Evolutionary conservation across 2,797 vertebrate species (phyloP), one percentile per base, ranked within the genome.

Genomic region (Alcedo quadribrachys): DNA sequence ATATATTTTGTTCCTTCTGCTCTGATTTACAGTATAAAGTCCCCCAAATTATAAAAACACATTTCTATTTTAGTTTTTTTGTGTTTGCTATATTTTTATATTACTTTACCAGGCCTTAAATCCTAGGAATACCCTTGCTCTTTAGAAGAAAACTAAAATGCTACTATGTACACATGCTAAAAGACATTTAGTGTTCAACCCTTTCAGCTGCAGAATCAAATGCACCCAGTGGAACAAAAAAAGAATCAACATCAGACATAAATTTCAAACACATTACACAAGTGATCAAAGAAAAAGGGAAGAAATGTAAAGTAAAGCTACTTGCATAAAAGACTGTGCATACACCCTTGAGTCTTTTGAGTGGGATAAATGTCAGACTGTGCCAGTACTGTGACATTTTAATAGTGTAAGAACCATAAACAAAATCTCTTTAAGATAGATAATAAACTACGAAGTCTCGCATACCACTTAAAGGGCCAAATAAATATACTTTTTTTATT

Each of bases 261-360:
- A 28, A 81, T 51, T 94, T 87, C 77, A 85, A 78, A 85, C 71
- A 71, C 42, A 42, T 62, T 54, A 81, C 32, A 87, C 51, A 65
- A 89, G 48, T 45, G 51, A 91, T 85, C 67, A 67, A 73, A 93
- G 89, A 16, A 65, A 92, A 91, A 89, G 37, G 40, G 50, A 83
- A 76, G 54, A 91, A 67, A 74, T 67, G 61, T 51, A 30, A 93
- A 93, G 62, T 28, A 85, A 89, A 89, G 66, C 32, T 69, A 42
- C 74, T 81, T 70, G 51, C 55, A 15, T 76, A 78, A 81, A 55
- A 83, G 51, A 54, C 67, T 50, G 8, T 66, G 55, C 33, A 66
- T 55, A 85, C 67, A 62, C 32, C 2, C 2, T 55, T 40, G n/a
- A 83, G 69, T 46, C 40, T 90, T 87, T 48, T 35, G 58, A 91